A percentile compares a stretch with the other conserved stretches of the same genome.
These are phyloP conservation scores for Hirundo rustica DNA, from an alignment of 2,797 vertebrate genomes.

Conservation along the genomic window DNA sequence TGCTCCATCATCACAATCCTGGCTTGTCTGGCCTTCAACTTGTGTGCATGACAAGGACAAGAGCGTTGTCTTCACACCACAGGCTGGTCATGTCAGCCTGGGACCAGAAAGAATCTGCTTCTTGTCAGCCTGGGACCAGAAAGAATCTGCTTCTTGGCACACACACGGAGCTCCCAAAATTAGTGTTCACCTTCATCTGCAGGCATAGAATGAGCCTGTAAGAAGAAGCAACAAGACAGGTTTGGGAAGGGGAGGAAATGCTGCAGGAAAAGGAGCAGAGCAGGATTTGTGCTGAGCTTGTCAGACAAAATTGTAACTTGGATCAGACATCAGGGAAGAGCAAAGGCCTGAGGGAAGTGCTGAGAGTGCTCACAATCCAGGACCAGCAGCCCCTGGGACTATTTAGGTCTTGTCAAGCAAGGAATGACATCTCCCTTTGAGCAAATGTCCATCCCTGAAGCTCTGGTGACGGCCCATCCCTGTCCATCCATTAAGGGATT, in stretches of 20 bases:
- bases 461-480: neutral
- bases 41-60: neutral
- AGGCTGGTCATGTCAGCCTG: neutral
- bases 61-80: accelerated
- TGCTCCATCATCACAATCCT: neutral
- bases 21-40: neutral
- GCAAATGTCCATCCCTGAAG: neutral
- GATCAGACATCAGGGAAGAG: neutral
- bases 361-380: neutral
- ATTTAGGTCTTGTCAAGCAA: neutral
- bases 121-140: neutral
- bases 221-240: neutral
- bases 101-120: neutral
- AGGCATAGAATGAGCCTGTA: neutral
- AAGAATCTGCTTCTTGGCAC: neutral
- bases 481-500: neutral
- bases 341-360: neutral
- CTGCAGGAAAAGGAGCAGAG: neutral
- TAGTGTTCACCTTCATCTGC: neutral
- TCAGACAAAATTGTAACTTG: neutral
- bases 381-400: neutral
- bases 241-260: neutral
- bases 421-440: slow-evolving; percentile 20
- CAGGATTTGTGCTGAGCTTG: neutral
- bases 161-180: neutral